phyloP scores from a whole-genome alignment of 2,888 invertebrate species.

The Melipona beecheii region DNA sequence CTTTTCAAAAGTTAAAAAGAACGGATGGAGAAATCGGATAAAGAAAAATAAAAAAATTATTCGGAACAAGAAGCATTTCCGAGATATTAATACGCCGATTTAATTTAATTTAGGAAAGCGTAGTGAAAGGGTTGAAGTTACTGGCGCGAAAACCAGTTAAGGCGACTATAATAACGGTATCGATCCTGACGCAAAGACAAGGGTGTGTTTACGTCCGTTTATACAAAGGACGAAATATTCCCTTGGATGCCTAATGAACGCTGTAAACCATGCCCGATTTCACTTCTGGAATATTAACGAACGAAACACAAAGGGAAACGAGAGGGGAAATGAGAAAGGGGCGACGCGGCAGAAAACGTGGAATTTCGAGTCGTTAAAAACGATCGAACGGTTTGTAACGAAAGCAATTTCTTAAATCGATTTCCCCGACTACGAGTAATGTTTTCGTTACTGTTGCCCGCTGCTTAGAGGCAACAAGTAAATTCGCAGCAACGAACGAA shows the following conservation, averaged over 20 bases:
- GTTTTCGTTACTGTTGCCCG: slow-evolving; percentile 1
- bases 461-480: slow-evolving; percentile 1
- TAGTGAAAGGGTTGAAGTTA: neutral
- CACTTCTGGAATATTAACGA: neutral
- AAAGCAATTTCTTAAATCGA: slow-evolving; percentile 9
- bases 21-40: neutral
- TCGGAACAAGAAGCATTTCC: neutral
- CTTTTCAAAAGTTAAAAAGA: neutral
- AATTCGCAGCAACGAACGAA: neutral
- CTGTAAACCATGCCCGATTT: neutral
- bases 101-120: slow-evolving; percentile 11
- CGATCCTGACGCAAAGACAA: slow-evolving; percentile 38
- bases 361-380: neutral
- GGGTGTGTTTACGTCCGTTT: slow-evolving; percentile 35
- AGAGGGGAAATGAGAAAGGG: too few species aligned
- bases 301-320: neutral
- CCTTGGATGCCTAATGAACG: slow-evolving; percentile 6
- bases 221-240: slow-evolving; percentile 29
- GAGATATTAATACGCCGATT: neutral
- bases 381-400: neutral
- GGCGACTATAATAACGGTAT: slow-evolving; percentile 54
- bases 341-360: neutral
- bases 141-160: slow-evolving; percentile 27
- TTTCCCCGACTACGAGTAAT: neutral
- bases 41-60: neutral